phyloP scores from a whole-genome alignment of 2,888 invertebrate genomes.

The Watsonalla binaria region DNA sequence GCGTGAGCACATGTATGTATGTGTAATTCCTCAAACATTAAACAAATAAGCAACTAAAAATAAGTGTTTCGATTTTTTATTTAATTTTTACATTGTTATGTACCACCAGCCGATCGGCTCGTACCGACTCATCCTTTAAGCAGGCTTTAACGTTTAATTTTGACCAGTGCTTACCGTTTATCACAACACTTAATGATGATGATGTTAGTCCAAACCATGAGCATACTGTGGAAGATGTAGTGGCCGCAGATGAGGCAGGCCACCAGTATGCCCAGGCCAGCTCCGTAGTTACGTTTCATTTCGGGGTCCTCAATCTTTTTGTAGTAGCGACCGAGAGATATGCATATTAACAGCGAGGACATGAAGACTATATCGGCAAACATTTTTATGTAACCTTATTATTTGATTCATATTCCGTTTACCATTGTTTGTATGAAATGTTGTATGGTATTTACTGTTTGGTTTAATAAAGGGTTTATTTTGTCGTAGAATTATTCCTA shows the following conservation, averaged over 20 bases:
- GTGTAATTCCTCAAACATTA: too few relatives aligned
- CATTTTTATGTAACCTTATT: conserved; percentile 21
- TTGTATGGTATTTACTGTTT: too few relatives aligned
- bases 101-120: too few relatives aligned
- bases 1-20: too few relatives aligned
- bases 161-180: conserved; percentile 66
- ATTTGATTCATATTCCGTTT: conserved; percentile 5
- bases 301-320: conserved; percentile 71
- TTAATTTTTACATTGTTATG: too few relatives aligned
- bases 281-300: conserved; percentile 78
- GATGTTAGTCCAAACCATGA: conserved; percentile 80
- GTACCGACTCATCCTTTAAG: too few relatives aligned
- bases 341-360: conserved; percentile 58
- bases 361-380: conserved; percentile 39
- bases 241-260: conserved; percentile 79
- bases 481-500: too few relatives aligned
- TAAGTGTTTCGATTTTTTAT: too few relatives aligned
- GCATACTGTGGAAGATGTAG: conserved; percentile 77
- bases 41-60: too few relatives aligned
- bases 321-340: conserved; percentile 79
- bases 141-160: too few relatives aligned
- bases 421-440: conserved; percentile 5
- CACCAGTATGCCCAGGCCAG: conserved; percentile 78
- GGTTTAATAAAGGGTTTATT: too few relatives aligned
- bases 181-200: conserved; percentile 77